Percentiles rank a stretch among this genome's conserved stretches.
phyloP scores from a whole-genome alignment of 2,888 invertebrate genomes.

The Pecten maximus region DNA sequence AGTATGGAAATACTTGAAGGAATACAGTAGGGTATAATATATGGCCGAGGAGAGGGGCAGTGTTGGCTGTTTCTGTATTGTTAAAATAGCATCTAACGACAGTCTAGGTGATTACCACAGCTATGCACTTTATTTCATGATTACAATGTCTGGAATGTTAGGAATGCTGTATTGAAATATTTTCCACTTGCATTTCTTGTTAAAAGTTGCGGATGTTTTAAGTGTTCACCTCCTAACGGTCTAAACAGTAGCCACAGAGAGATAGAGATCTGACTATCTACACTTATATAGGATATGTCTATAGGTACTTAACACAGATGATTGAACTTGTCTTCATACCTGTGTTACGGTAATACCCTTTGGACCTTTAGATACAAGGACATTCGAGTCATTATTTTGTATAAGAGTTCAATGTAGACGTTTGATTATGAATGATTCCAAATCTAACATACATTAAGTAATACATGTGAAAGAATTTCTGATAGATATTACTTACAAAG shows the following conservation, averaged over 20 bases:
- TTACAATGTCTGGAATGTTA: background rate
- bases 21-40: too few species aligned
- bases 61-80: background rate
- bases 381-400: too few species aligned
- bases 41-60: background rate
- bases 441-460: too few species aligned
- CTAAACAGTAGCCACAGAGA: background rate
- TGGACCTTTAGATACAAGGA: too few species aligned
- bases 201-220: background rate
- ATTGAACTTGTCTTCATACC: background rate
- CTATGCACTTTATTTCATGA: background rate
- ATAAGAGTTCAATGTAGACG: too few species aligned
- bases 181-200: background rate
- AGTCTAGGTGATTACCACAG: background rate
- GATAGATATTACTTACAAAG: too few species aligned
- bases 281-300: background rate
- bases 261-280: background rate
- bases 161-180: conserved; percentile 3
- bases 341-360: too few species aligned
- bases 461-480: too few species aligned
- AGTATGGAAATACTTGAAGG: too few species aligned
- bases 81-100: background rate
- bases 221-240: background rate
- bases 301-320: background rate
- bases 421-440: too few species aligned